Base-by-base conservation (phyloP, 64 coral and sea anemone species). In the Catalaphyllia jardinei region DNA sequence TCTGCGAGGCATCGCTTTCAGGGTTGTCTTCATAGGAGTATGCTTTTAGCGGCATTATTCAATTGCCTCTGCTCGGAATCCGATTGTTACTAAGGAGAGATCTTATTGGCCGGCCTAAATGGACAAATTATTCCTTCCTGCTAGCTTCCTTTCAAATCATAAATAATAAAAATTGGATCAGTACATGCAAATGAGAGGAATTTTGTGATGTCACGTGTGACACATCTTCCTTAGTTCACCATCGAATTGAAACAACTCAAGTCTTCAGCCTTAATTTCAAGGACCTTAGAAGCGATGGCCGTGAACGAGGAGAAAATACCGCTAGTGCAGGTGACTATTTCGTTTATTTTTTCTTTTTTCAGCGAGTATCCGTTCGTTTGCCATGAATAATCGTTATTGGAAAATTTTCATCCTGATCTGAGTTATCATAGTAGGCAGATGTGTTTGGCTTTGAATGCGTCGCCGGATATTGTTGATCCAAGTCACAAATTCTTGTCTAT, bases 121-220 rank as follows among this genome's bases (percentile, higher is more conserved):
- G 20, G n/a, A 84, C 20, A 39, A 22, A 46, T 83, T 13, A n/a
- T 65, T 25, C 2, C n/a, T 83, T 38, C 18, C 61, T 8, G 29
- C 52, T 63, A 33, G 18, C 17, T 65, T 67, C 38, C 81, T 84
- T 69, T 84, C 22, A 71, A 42, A 69, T 84, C 81, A 84, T 84
- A 71, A 84, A 84, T 84, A 84, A 84, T 84, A 65, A 84, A 84
- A 84, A n/a, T 51, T 29, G 12, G 1, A 50, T 24, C 62, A 71
- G 27, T 10, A 10, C 19, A 82, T 83, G 24, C 80, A 22, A 67
- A 64, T 83, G 33, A 20, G 63, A 24, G 20, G 38, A 69, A 50
- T 16, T 52, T 78, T 25, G 2, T 69, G 62, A 18, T 50, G 18
- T 83, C 80, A 67, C 60, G 33, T 42, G 80, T 83, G 15, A 8